These are phyloP conservation scores for Eupithecia tripunctaria DNA, from an alignment of 2,888 invertebrate species.

Conservation along the genomic window DNA sequence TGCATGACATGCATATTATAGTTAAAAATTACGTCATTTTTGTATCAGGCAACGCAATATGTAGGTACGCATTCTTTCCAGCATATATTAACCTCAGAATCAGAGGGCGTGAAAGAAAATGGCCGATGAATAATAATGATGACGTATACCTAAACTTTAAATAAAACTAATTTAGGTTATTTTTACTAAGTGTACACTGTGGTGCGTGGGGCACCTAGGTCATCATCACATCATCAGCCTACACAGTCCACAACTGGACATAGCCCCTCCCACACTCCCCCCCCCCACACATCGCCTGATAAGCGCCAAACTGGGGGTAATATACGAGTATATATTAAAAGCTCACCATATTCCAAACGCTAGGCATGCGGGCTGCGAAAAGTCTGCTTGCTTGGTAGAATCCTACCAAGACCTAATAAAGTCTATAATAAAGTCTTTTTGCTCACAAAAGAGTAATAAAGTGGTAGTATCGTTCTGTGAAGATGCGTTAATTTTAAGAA, in stretches of 20 bases:
- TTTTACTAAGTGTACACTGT: not conserved
- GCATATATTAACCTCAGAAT: conserved; percentile 6
- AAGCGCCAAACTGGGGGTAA: not conserved
- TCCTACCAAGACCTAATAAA: no score
- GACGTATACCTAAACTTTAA: not conserved
- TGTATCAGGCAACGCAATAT: not conserved
- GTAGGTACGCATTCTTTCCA: not conserved
- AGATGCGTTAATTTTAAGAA: no score
- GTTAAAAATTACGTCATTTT: conserved; percentile 8
- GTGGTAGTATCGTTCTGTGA: no score
- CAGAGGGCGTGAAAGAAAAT: not conserved
- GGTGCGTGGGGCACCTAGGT: not conserved
- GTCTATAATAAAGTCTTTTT: no score
- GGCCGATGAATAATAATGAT: not conserved
- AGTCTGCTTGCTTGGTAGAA: no score
- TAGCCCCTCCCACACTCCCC: no score
- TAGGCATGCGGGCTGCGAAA: not conserved
- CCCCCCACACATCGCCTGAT: no score
- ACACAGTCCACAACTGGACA: not conserved
- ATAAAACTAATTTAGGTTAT: not conserved
- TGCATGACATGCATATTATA: conserved; percentile 2
- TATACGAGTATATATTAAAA: no score
- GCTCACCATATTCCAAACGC: not conserved
- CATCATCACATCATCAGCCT: not conserved
- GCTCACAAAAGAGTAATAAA: no score